Conservation (phyloP, 2,797 vertebrate species). For the Furcifer pardalis region DNA sequence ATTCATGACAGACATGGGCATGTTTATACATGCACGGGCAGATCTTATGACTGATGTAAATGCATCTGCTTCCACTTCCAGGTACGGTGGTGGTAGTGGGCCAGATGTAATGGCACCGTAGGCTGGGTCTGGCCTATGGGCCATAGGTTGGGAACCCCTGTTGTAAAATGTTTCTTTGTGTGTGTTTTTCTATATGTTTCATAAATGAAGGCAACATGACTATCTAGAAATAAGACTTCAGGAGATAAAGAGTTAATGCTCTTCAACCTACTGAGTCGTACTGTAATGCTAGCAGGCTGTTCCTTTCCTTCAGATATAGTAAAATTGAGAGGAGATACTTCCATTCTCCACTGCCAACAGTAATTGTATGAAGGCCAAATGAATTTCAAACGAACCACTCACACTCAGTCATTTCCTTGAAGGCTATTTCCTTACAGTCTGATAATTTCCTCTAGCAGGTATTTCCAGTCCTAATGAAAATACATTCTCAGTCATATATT, state of each 20-base stretch:
- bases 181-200: background rate
- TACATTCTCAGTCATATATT: background rate
- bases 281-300: background rate
- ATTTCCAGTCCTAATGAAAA: background rate
- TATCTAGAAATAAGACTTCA: background rate
- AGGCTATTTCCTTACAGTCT: background rate
- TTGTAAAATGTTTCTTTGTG: too few relatives aligned
- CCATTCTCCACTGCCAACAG: background rate
- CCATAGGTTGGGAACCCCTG: too few relatives aligned
- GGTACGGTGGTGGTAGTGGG: too few relatives aligned
- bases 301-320: background rate
- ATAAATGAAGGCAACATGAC: background rate
- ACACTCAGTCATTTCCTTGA: background rate
- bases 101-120: too few relatives aligned
- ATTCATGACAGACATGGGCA: too few relatives aligned
- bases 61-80: too few relatives aligned
- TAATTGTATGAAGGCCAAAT: background rate
- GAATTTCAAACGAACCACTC: background rate
- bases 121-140: too few relatives aligned
- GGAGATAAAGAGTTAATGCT: background rate
- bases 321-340: background rate
- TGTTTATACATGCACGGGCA: too few relatives aligned
- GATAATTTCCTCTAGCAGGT: background rate
- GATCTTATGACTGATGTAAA: too few relatives aligned
- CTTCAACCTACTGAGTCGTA: background rate